Percentiles rank a stretch among this genome's conserved stretches.
Conservation (phyloP, 2,797 vertebrate genomes). For the Nasua narica region DNA sequence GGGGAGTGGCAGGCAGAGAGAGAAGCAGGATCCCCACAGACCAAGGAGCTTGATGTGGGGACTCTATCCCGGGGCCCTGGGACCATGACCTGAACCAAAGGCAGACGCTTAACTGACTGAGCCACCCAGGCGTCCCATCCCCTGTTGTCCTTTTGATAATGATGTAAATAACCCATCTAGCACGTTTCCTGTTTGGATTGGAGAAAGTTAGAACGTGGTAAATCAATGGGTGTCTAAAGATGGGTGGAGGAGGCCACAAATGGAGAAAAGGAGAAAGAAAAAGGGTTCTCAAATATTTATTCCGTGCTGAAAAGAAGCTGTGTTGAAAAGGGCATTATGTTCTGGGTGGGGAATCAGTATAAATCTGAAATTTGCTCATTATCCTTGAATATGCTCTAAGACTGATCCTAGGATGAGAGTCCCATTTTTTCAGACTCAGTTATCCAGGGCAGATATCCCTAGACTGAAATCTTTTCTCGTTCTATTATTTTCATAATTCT, state of each 20-base stretch:
- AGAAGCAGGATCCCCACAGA: neutral
- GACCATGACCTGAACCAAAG: neutral
- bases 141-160: neutral
- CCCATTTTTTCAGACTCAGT: neutral
- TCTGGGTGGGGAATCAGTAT: neutral
- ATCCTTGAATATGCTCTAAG: neutral
- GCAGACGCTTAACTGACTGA: neutral
- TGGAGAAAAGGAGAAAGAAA: neutral
- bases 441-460: neutral
- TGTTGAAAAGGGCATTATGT: neutral
- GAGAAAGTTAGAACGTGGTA: neutral
- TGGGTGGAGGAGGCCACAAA: neutral
- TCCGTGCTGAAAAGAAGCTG: neutral
- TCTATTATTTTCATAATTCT: neutral
- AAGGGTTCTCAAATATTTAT: neutral
- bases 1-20: neutral
- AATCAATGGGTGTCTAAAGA: neutral
- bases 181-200: neutral
- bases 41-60: neutral
- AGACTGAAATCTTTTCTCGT: neutral
- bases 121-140: neutral
- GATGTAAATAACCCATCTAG: neutral
- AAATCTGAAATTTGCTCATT: conserved; percentile 8
- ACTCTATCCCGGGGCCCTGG: no score
- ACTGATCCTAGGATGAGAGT: neutral